A percentile compares a stretch with the other conserved stretches of the same genome.
Evolutionary conservation across 2,797 vertebrate species (phyloP).

Genomic region (Steatocranus sp.): DNA sequence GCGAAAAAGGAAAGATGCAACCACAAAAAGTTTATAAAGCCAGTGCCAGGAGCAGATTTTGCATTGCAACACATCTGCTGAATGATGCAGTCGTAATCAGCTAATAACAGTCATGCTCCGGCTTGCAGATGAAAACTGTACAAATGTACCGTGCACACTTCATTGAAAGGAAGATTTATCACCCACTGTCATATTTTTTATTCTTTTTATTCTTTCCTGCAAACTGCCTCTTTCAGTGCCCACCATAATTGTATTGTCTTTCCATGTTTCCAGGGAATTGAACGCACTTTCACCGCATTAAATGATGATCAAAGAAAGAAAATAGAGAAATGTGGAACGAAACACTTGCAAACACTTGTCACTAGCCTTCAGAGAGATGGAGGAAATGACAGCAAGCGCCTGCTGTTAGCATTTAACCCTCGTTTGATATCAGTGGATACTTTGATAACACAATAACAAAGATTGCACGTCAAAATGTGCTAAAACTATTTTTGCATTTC

Average conservation of each 20-base stretch:
- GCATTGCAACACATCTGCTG: background rate
- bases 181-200: background rate
- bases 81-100: background rate
- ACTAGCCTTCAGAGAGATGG: slow-evolving; percentile 14
- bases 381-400: slow-evolving; percentile 1
- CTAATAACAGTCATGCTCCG: background rate
- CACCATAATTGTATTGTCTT: background rate
- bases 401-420: background rate
- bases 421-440: background rate
- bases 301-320: background rate
- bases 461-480: background rate
- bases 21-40: background rate
- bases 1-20: background rate
- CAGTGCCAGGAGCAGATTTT: background rate
- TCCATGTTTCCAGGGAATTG: background rate
- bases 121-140: background rate
- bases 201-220: background rate
- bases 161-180: background rate
- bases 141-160: background rate
- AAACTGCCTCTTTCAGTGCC: background rate
- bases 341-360: background rate
- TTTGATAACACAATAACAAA: background rate
- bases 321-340: background rate
- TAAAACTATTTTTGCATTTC: slow-evolving; percentile 3
- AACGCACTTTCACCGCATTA: background rate